phyloP scores from a whole-genome alignment of 1,140 invertebrate genomes.

The Cardiocondyla obscurior region DNA sequence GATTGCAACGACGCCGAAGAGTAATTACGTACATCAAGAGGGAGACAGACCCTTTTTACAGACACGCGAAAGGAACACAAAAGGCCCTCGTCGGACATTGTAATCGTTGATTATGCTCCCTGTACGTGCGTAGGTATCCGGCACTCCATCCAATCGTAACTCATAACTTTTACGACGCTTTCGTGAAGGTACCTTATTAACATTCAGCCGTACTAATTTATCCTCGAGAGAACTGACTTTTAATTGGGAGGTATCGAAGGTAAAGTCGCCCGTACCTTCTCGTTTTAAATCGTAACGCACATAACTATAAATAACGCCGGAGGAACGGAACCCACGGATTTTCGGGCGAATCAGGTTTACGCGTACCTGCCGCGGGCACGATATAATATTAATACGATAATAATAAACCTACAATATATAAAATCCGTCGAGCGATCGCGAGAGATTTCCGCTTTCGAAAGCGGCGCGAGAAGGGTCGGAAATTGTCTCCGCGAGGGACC shows the following conservation, averaged over 20 bases:
- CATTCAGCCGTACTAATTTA: constrained; percentile 67
- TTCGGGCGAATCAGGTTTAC: not conserved
- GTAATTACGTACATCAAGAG: constrained; percentile 48
- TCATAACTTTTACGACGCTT: constrained; percentile 69
- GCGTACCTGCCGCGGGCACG: not conserved
- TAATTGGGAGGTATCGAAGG: constrained; percentile 57
- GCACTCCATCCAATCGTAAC: constrained; percentile 59
- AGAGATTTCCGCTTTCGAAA: not conserved
- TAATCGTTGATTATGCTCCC: constrained; percentile 48
- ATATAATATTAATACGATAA: not conserved
- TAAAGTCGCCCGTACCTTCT: constrained; percentile 34
- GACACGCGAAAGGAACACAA: constrained; percentile 36
- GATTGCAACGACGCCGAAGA: constrained; percentile 37
- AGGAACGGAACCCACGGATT: not conserved
- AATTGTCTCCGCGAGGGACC: not conserved
- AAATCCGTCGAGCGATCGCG: not conserved
- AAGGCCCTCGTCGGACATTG: constrained; percentile 44
- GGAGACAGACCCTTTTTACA: constrained; percentile 35
- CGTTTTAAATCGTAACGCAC: constrained; percentile 10
- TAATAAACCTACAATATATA: not conserved
- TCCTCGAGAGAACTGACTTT: constrained; percentile 57
- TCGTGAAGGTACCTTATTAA: constrained; percentile 68
- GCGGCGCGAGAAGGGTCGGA: not conserved
- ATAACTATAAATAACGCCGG: constrained; percentile 1
- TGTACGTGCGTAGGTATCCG: constrained; percentile 39